Base-by-base conservation (phyloP, 2,888 invertebrate species). In the Blastobasis lacticolella region DNA sequence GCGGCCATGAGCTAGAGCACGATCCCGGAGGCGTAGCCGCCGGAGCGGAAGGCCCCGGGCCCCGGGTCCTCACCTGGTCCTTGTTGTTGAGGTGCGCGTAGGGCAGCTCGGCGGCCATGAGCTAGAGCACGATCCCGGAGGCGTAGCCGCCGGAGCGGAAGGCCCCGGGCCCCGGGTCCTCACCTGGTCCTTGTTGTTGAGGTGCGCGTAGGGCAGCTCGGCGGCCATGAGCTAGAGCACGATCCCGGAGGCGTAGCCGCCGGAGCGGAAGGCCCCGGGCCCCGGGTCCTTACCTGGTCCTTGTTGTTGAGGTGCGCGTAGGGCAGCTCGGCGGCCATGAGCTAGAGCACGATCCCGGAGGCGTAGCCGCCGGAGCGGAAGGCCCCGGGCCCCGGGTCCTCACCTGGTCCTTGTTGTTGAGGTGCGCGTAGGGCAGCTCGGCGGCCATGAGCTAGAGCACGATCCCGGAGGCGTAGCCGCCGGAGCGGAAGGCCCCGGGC, bases 131-230 rank as follows among this genome's bases (percentile, higher is more conserved):
- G 64, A 99, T 94, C 48, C 99, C 99, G 86, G 97, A 99, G 40
- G 99, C 97, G 87, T 99, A 99, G 49, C 99, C 98, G 85, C 99
- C 99, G 10, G 98, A 98, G 75, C 97, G 96, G 87, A 96, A 97
- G 66, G 98, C 97, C 88, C 99, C 99, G 0, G 98, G 98, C 83
- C 95, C 96, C 59, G 95, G 94, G 73, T 97, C 97, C 72, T 96
- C 10, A 81, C 84, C 80, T 93, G 92, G 88, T 99, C 98, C 83
- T 97, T 97, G 80, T 98, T 98, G 79, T 96, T 97, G 59, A 98
- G 94, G 71, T 96, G 93, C 42, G 91, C 90, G 79, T 99, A 99
- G 0, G 99, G 99, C 73, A 99, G 89, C 72, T 95, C 94, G 53
- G 95, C 95, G 37, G 98, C 93, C 69, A 98, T 89, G 66, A 99